Percentiles rank a stretch among this genome's conserved stretches.
phyloP scores from a whole-genome alignment of 2,797 vertebrate species.

The Sebastiscus tertius region DNA sequence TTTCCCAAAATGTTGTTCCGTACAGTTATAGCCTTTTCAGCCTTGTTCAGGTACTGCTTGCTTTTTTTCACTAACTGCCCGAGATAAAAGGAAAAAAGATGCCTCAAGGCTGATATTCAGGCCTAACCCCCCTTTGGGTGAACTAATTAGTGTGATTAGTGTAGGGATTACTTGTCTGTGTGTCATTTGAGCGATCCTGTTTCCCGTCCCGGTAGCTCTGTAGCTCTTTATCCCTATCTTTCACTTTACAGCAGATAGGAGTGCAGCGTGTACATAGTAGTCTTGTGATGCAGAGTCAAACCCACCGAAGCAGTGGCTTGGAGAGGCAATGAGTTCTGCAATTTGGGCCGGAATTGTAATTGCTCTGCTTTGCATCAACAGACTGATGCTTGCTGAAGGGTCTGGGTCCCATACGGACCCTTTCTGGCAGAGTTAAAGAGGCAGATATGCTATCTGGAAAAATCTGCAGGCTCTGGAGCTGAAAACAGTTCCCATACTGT shows the following conservation, averaged over 20 bases:
- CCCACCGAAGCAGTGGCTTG: constrained; percentile 10
- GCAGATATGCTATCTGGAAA: constrained; percentile 78
- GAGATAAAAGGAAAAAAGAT: constrained; percentile 51
- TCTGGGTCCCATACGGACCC: constrained; percentile 38
- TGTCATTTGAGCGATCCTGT: constrained; percentile 57
- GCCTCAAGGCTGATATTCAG: constrained; percentile 45
- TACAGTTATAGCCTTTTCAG: not conserved
- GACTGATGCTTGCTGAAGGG: constrained; percentile 51
- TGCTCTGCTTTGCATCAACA: constrained; percentile 68
- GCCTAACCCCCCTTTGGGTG: constrained; percentile 38
- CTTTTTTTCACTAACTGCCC: not conserved
- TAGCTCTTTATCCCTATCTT: constrained; percentile 60
- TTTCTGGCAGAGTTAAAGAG: constrained; percentile 50
- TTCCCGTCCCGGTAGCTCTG: constrained; percentile 47
- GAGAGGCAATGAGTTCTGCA: constrained; percentile 34
- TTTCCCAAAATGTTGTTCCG: no score
- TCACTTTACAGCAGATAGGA: constrained; percentile 59
- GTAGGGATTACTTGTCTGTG: constrained; percentile 62
- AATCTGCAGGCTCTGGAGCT: constrained; percentile 59
- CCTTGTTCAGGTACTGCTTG: not conserved
- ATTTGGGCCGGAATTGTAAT: constrained; percentile 55
- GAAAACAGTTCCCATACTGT: constrained; percentile 66
- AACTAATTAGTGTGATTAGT: constrained; percentile 70
- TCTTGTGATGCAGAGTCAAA: constrained; percentile 42
- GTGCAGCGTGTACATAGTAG: constrained; percentile 27